Percentiles rank a stretch among this genome's conserved stretches.
phyloP scores from a whole-genome alignment of 2,113 vertebrate genomes.

The Haliaeetus leucogaster region DNA sequence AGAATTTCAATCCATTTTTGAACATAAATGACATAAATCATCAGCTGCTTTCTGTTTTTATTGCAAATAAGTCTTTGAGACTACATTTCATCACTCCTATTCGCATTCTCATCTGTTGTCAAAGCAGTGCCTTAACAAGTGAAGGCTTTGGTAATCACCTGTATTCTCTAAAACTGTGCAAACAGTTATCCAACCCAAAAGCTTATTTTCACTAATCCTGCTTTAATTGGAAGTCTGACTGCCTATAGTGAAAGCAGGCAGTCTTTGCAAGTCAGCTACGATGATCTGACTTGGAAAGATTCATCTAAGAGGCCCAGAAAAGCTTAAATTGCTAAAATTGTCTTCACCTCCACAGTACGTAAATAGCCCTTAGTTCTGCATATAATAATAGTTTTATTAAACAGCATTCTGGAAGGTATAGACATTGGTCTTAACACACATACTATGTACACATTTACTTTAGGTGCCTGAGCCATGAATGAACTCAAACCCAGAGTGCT shows the following conservation, averaged over 20 bases:
- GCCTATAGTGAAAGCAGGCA: background rate
- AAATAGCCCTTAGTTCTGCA: background rate
- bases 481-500: background rate
- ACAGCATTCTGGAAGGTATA: background rate
- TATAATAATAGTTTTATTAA: background rate
- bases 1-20: background rate
- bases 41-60: background rate
- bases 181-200: background rate
- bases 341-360: background rate
- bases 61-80: background rate
- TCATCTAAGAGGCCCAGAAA: background rate
- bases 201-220: slow-evolving; percentile 20
- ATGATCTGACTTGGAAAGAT: background rate
- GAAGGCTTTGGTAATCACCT: background rate
- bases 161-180: background rate
- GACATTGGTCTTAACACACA: background rate
- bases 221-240: slow-evolving; percentile 6
- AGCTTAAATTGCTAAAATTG: background rate
- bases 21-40: background rate
- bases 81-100: background rate
- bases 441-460: background rate
- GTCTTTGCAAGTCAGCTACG: background rate
- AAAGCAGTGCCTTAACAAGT: background rate
- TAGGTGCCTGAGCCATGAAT: background rate
- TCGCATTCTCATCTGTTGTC: background rate